These are phyloP conservation scores for Drepanosiphum platanoidis DNA, from an alignment of 2,888 invertebrate genomes.

Conservation along the genomic window DNA sequence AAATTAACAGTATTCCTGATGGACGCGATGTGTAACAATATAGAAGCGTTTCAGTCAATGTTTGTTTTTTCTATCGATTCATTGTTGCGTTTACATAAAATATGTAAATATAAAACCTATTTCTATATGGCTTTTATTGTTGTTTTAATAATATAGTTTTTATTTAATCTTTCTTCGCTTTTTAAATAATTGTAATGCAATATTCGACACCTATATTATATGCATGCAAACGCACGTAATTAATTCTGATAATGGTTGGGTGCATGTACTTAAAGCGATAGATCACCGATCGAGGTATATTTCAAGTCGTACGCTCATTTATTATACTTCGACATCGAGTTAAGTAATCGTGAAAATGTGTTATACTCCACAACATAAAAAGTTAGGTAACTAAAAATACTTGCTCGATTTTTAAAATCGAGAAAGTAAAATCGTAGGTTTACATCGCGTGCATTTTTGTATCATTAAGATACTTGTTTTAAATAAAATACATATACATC, in stretches of 20 bases:
- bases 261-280: not conserved
- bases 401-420: slow-evolving; percentile 24
- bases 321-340: not conserved
- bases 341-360: not conserved
- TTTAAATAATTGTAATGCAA: not conserved
- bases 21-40: not conserved
- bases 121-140: too few relatives aligned
- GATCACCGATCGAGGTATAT: not conserved
- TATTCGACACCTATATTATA: not conserved
- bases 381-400: slow-evolving; percentile 35
- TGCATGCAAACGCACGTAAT: not conserved
- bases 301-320: not conserved
- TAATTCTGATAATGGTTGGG: not conserved
- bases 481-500: slow-evolving; percentile 39
- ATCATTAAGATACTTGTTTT: slow-evolving; percentile 46
- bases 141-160: not conserved
- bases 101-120: too few relatives aligned
- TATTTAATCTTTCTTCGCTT: not conserved
- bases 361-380: not conserved
- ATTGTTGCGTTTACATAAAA: not conserved
- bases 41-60: not conserved
- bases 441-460: slow-evolving; percentile 41
- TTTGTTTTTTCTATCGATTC: not conserved
- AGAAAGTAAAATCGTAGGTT: slow-evolving; percentile 45
- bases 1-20: too few relatives aligned